Evolutionary conservation across 2,797 vertebrate species (phyloP).

Genomic region (Odontamblyopus lacepedii): DNA sequence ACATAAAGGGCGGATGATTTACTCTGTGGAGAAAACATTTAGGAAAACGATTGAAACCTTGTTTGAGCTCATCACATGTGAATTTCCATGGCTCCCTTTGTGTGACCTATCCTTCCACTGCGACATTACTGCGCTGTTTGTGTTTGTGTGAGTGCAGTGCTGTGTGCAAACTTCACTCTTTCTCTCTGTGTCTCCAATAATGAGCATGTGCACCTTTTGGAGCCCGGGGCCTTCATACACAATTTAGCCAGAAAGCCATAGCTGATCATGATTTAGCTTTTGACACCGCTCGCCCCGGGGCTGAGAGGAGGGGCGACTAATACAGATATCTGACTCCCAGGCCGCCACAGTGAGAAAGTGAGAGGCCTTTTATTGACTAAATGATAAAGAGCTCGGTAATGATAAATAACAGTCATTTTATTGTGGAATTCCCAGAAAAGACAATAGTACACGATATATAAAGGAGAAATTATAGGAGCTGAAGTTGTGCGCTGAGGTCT

Average conservation of each 20-base stretch:
- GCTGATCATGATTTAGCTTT: constrained; percentile 99
- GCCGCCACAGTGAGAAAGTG: constrained; percentile 85
- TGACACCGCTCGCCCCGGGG: constrained; percentile 98
- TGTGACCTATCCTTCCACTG: constrained; percentile 41
- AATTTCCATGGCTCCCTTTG: constrained; percentile 39
- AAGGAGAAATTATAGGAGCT: constrained; percentile 84
- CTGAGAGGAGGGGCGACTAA: constrained; percentile 89
- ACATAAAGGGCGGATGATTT: neutral
- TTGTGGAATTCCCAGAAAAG: constrained; percentile 99
- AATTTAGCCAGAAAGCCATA: constrained; percentile 99
- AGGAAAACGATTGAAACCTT: neutral
- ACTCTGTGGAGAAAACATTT: neutral
- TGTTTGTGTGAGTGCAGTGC: constrained; percentile 35
- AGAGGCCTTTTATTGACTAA: constrained; percentile 99
- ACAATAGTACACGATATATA: constrained; percentile 94
- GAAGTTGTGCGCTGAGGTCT: constrained; percentile 64
- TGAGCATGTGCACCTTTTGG: constrained; percentile 98
- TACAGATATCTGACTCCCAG: constrained; percentile 99
- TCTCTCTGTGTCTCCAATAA: constrained; percentile 96
- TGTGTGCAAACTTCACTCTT: constrained; percentile 72
- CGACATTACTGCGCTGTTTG: constrained; percentile 73
- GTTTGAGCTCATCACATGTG: constrained; percentile 3
- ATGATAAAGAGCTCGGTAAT: constrained; percentile 99
- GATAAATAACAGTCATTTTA: constrained; percentile 99
- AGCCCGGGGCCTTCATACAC: constrained; percentile 99